phyloP scores from a whole-genome alignment of 2,113 vertebrate species.

The Grammomys surdaster region DNA sequence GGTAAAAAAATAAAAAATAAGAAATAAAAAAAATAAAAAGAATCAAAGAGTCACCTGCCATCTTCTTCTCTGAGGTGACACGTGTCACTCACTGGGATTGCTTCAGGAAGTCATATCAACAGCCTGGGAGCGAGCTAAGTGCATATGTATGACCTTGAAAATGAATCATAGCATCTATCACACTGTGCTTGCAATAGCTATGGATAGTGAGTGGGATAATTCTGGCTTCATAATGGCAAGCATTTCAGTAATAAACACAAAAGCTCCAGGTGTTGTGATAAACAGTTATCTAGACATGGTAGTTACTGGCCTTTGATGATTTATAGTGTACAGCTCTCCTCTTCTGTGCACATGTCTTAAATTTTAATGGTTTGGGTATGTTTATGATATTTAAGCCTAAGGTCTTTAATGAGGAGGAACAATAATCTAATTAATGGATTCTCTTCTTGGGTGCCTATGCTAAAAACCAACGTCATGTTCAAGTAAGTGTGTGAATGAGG shows the following conservation, averaged over 20 bases:
- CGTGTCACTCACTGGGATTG: background rate
- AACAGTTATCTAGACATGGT: background rate
- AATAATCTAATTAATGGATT: constrained; percentile 49
- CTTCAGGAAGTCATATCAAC: background rate
- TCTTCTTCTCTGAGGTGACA: constrained; percentile 21
- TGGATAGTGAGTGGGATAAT: background rate
- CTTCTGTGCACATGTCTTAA: constrained; percentile 35
- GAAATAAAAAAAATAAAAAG: background rate
- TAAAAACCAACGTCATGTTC: constrained; percentile 40
- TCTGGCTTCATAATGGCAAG: constrained; percentile 7
- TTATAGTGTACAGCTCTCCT: background rate
- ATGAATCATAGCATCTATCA: background rate
- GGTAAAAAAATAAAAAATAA: background rate
- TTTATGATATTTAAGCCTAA: constrained; percentile 51
- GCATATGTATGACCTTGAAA: background rate
- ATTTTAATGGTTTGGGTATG: constrained; percentile 51
- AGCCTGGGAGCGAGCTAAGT: background rate
- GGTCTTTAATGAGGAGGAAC: constrained; percentile 32
- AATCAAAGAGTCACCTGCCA: background rate
- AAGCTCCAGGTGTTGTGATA: background rate
- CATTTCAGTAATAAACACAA: constrained; percentile 55
- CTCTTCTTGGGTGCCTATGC: constrained; percentile 6
- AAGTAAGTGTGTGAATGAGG: constrained; percentile 26
- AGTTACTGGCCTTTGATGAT: constrained; percentile 39
- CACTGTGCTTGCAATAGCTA: background rate